Conservation (phyloP, 2,888 invertebrate genomes). For the Slavum lentiscoides region DNA sequence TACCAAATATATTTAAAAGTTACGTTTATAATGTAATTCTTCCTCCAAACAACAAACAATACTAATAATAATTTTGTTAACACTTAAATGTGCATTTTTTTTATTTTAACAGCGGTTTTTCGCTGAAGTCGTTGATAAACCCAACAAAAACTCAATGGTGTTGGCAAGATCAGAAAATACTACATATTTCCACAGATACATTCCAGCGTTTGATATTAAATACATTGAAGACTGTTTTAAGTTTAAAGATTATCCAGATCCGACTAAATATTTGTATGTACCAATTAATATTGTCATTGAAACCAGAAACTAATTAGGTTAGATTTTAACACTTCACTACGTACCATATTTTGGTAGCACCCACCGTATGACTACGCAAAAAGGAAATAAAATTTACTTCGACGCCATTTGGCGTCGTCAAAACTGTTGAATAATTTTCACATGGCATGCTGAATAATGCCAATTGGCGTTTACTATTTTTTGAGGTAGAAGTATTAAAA, state of each 20-base stretch:
- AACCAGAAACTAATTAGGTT: no score
- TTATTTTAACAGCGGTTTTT: conserved; percentile 2
- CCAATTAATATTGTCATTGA: neutral
- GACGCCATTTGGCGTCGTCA: no score
- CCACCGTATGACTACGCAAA: no score
- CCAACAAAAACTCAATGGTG: conserved; percentile 12
- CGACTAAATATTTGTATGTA: conserved; percentile 28
- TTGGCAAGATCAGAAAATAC: neutral
- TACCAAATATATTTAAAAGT: no score
- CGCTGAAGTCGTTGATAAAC: neutral
- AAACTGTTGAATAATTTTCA: no score
- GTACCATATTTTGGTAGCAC: no score
- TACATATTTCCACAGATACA: neutral
- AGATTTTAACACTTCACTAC: no score
- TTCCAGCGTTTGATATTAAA: conserved; percentile 33
- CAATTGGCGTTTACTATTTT: no score
- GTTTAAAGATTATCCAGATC: conserved; percentile 8
- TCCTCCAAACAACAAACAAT: neutral
- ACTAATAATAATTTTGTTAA: neutral
- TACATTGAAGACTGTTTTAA: conserved; percentile 32
- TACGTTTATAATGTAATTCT: neutral
- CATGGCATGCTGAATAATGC: no score
- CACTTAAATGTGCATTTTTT: neutral
- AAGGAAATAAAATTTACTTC: no score
- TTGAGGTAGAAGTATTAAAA: no score